These are phyloP conservation scores for Toxotes chatareus DNA, from an alignment of 2,113 vertebrate genomes.

Conservation along the genomic window DNA sequence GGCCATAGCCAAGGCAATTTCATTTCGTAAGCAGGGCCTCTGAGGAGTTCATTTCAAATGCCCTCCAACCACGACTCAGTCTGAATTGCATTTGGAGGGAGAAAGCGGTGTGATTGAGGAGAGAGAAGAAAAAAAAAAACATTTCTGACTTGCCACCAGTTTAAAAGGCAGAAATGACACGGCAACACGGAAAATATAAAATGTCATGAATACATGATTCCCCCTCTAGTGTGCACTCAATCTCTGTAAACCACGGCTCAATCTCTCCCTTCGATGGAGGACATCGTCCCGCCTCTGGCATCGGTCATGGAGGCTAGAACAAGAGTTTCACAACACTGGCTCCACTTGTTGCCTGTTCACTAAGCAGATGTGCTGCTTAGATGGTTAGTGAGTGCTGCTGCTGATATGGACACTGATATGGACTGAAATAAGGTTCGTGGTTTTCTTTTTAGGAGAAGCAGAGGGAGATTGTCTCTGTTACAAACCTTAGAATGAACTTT, in stretches of 20 bases:
- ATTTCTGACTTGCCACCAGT: slow-evolving; percentile 46
- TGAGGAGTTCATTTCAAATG: slow-evolving; percentile 80
- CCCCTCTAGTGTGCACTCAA: slow-evolving; percentile 38
- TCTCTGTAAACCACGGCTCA: slow-evolving; percentile 34
- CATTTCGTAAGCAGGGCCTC: slow-evolving; percentile 73
- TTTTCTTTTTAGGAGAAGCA: not conserved
- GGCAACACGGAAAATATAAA: slow-evolving; percentile 34
- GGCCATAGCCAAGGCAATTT: slow-evolving; percentile 76
- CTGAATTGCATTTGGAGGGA: slow-evolving; percentile 68
- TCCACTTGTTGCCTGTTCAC: slow-evolving; percentile 32
- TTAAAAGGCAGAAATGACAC: slow-evolving; percentile 55
- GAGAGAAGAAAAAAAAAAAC: not conserved
- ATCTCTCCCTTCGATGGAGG: slow-evolving; percentile 18
- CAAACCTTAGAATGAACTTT: not conserved
- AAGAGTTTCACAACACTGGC: not conserved
- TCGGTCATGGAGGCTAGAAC: slow-evolving; percentile 2
- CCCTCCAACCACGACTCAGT: slow-evolving; percentile 70
- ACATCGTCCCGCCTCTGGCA: slow-evolving; percentile 18
- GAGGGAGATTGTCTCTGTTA: not conserved
- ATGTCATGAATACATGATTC: slow-evolving; percentile 61
- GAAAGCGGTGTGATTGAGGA: slow-evolving; percentile 38
- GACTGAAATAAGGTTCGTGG: slow-evolving; percentile 8
- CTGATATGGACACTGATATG: not conserved
- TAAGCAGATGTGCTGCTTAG: slow-evolving; percentile 7
- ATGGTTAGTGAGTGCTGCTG: not conserved